These are phyloP conservation scores for Drosophila bifasciata DNA, from an alignment of 1,140 invertebrate genomes.

Conservation along the genomic window DNA sequence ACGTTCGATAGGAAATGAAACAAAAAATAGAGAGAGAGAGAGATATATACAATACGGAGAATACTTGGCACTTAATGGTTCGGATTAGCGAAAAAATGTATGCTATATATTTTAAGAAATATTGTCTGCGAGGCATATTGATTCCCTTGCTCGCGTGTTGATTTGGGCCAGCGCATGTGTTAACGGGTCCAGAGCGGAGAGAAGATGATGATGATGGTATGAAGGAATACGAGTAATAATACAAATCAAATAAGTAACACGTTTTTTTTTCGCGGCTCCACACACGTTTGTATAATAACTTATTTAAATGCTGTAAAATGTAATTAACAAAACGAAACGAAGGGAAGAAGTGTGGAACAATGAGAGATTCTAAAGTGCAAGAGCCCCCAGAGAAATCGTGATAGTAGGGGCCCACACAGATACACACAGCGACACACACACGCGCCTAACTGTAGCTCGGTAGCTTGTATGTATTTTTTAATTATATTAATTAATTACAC, in stretches of 20 bases:
- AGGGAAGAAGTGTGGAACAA: constrained; percentile 1
- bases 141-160: not conserved
- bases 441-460: constrained; percentile 42
- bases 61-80: constrained; percentile 23
- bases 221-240: constrained; percentile 8
- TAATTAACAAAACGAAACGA: constrained; percentile 33
- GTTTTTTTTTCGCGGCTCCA: constrained; percentile 22
- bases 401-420: constrained; percentile 6
- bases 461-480: constrained; percentile 73
- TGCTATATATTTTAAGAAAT: not conserved
- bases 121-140: constrained; percentile 4
- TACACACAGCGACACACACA: constrained; percentile 31
- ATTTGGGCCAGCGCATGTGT: constrained; percentile 10
- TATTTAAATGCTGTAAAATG: constrained; percentile 40
- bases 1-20: constrained; percentile 14
- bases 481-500: constrained; percentile 72
- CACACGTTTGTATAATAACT: constrained; percentile 53
- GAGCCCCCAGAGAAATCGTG: too few species aligned
- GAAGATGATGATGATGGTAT: constrained; percentile 5
- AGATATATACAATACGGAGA: not conserved
- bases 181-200: not conserved
- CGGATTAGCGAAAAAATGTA: constrained; percentile 26
- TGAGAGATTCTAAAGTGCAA: too few species aligned
- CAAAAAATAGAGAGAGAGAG: constrained; percentile 7
- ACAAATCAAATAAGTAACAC: constrained; percentile 3